These are phyloP conservation scores for Pristionchus maxplancki DNA, from an alignment of 2,888 invertebrate species.

Conservation along the genomic window DNA sequence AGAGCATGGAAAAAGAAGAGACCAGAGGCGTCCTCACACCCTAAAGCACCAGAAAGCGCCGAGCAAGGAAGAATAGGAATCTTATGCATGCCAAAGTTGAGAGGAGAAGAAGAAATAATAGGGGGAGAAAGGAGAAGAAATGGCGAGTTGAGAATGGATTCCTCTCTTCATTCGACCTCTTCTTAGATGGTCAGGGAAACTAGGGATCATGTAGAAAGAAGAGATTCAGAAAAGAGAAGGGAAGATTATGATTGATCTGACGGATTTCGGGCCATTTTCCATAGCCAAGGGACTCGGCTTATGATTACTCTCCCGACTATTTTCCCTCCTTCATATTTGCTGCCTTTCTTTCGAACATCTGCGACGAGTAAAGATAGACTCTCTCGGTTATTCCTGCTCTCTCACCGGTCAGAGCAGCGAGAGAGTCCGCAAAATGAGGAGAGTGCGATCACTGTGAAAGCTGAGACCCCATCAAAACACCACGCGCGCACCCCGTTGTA, in stretches of 20 bases:
- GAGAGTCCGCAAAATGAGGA: background rate
- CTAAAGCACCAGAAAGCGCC: background rate
- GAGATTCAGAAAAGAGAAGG: background rate
- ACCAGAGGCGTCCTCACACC: background rate
- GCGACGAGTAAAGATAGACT: background rate
- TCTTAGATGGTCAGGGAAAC: background rate
- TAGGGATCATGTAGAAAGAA: background rate
- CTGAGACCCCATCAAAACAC: background rate
- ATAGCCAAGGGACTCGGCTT: background rate
- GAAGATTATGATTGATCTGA: background rate
- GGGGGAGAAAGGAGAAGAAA: constrained; percentile 11
- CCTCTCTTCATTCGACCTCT: background rate
- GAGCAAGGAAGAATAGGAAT: background rate
- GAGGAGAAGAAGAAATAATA: constrained; percentile 26
- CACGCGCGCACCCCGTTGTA: background rate
- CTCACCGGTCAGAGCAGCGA: background rate
- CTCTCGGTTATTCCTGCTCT: background rate
- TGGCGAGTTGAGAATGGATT: background rate
- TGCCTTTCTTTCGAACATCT: background rate
- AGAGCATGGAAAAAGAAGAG: background rate
- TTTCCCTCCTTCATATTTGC: background rate
- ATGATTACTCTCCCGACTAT: background rate
- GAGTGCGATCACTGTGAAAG: background rate
- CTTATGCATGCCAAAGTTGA: constrained; percentile 37
- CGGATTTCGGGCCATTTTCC: background rate